Conservation (phyloP, 2,888 invertebrate genomes). For the Eupithecia abbreviata region DNA sequence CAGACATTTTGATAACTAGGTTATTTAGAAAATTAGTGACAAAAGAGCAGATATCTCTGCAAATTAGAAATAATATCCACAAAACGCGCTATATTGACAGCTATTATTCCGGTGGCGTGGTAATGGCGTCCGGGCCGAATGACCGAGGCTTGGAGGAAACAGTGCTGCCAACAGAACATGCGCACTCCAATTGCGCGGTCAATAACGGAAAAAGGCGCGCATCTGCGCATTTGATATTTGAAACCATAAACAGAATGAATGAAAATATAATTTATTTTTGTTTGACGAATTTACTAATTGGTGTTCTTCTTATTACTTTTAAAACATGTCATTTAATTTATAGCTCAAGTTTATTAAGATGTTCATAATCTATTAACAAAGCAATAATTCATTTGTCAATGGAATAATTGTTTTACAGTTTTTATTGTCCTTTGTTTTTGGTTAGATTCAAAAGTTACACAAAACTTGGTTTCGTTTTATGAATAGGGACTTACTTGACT, state of each 20-base stretch:
- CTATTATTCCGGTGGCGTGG: conserved; percentile 76
- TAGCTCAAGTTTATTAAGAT: neutral
- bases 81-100: conserved; percentile 73
- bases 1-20: conserved; percentile 82
- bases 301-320: neutral
- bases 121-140: conserved; percentile 74
- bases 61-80: conserved; percentile 57
- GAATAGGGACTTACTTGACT: conserved; percentile 30
- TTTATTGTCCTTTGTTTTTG: neutral
- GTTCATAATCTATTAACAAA: neutral
- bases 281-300: neutral
- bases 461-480: neutral
- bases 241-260: neutral
- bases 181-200: conserved; percentile 57
- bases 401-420: neutral
- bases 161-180: conserved; percentile 69
- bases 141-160: conserved; percentile 76
- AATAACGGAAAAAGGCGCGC: conserved; percentile 69
- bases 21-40: conserved; percentile 60
- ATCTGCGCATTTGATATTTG: conserved; percentile 58
- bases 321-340: neutral
- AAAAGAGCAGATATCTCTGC: conserved; percentile 58
- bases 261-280: neutral
- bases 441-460: neutral
- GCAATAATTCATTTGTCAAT: neutral